Conservation (phyloP, 2,888 invertebrate genomes). For the Macrophya alboannulata region DNA sequence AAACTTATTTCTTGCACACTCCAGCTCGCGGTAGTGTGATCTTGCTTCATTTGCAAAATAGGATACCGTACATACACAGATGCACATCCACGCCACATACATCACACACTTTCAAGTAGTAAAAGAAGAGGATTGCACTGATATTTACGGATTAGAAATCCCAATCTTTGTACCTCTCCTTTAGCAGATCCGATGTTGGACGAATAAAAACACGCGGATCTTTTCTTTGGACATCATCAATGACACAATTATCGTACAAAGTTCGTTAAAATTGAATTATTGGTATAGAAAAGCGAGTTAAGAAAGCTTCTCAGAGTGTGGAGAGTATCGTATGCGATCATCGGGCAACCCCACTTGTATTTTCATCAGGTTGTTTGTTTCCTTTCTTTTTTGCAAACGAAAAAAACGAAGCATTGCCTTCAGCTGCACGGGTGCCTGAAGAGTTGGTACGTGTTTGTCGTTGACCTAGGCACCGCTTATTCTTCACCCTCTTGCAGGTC, state of each 20-base stretch:
- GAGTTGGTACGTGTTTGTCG: constrained; percentile 8
- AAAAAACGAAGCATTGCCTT: not conserved
- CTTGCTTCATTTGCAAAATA: constrained; percentile 25
- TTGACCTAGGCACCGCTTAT: constrained; percentile 53
- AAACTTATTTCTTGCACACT: constrained; percentile 33
- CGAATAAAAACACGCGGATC: too few species aligned
- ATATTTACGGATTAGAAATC: not conserved
- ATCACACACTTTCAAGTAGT: not conserved
- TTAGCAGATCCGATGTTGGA: too few species aligned
- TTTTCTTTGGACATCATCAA: not conserved
- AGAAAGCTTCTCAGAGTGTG: not conserved
- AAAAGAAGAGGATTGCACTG: not conserved
- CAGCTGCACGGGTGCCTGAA: not conserved
- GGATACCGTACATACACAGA: not conserved
- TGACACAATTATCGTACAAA: not conserved
- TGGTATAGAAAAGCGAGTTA: not conserved
- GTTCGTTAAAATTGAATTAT: not conserved
- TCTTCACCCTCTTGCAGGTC: constrained; percentile 34
- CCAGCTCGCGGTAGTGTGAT: not conserved
- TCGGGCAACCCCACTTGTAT: constrained; percentile 15
- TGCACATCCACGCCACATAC: not conserved
- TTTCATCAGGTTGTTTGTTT: not conserved
- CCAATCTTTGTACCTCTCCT: not conserved
- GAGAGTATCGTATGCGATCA: not conserved
- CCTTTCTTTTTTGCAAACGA: not conserved